Evolutionary conservation across 2,797 vertebrate species (phyloP), one percentile per base, ranked within the genome.

Genomic region (Sternotherus odoratus): DNA sequence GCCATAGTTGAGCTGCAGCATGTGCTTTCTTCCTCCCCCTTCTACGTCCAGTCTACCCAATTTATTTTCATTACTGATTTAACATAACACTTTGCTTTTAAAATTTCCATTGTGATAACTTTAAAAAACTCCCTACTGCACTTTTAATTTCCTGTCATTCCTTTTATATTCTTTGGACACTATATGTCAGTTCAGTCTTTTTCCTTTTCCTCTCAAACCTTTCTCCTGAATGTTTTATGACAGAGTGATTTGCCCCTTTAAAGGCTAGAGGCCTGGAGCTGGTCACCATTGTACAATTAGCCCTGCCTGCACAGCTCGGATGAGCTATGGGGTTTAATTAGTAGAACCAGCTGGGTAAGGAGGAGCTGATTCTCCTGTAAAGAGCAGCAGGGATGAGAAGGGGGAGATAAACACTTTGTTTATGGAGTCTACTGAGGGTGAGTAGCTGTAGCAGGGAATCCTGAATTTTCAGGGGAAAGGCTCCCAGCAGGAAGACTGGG

Each of bases 111-210:
- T 46, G 0, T 26, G 43, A 2, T 30, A 6, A 79, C 86, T 85
- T 85, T 28, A 43, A 54, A 89, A 86, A 54, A 15, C 83, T 51
- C 3, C 21, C 23, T 56, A 80, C 3, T 26, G 4, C 13, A 2
- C 33, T 79, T 28, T 48, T 46, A 3, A 26, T 48, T 48, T 75
- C 26, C 12, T 24, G n/a, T 9, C 0, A 0, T 77, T 69, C 13
- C 23, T 2, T 88, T 86, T 82, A 13, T 88, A 87, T 94, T 24
- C 77, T 1, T 0, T n/a, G 88, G 77, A 19, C 28, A 83, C 36
- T 80, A 72, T 5, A 43, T 75, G 74, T 28, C 30, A 49, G 85
- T 69, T 69, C 39, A 69, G n/a, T 12, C 39, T 69, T 66, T 36
- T 39, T 24, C 63, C 11, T 69, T 39, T 69, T 69, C 63, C 21